These are phyloP conservation scores for Carettochelys insculpta DNA, from an alignment of 2,113 vertebrate genomes.

Conservation along the genomic window DNA sequence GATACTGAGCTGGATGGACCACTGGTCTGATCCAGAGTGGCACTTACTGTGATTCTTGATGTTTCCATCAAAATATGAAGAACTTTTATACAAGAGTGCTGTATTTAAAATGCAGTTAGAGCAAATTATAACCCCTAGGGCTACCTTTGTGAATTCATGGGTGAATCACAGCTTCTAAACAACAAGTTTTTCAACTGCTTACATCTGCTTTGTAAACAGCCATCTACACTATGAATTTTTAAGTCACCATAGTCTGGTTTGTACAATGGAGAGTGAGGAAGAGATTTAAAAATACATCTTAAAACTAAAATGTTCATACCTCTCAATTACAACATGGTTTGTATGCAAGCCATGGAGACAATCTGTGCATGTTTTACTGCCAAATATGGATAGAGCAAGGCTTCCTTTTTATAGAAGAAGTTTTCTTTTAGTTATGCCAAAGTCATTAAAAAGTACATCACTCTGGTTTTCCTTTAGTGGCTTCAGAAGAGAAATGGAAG, in stretches of 20 bases:
- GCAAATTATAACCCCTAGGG: neutral
- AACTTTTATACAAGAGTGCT: neutral
- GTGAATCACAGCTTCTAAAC: neutral
- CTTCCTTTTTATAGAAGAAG: neutral
- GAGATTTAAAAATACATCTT: neutral
- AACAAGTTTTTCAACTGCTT: neutral
- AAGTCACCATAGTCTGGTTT: neutral
- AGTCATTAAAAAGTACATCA: constrained; percentile 37
- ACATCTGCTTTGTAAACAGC: constrained; percentile 4
- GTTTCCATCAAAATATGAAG: constrained; percentile 1
- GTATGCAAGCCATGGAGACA: constrained; percentile 35
- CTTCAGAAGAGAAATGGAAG: neutral
- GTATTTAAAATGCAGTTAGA: neutral
- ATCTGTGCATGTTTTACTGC: constrained; percentile 52
- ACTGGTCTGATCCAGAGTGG: accelerated
- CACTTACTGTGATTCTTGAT: neutral
- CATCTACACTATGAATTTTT: constrained; percentile 8
- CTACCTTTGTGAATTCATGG: neutral
- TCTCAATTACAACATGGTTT: neutral
- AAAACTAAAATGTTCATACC: neutral
- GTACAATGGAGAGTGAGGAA: neutral
- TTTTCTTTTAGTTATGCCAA: constrained; percentile 40
- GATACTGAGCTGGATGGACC: neutral
- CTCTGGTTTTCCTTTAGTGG: constrained; percentile 39
- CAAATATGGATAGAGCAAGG: constrained; percentile 46